phyloP scores from a whole-genome alignment of 23 tunicate genomes.

The Ascidia mentula region DNA sequence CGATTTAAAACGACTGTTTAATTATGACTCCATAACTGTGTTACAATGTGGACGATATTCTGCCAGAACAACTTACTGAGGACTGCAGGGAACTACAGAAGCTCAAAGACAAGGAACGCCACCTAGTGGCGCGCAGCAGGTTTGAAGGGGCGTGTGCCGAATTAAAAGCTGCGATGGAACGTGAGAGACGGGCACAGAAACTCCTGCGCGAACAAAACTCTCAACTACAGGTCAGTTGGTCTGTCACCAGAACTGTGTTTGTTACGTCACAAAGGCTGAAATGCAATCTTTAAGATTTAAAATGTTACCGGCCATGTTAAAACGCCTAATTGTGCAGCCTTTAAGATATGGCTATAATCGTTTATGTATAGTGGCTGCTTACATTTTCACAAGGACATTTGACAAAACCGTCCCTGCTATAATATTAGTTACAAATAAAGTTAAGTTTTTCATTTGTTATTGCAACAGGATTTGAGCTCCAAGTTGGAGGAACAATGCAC shows the following conservation, averaged over 20 bases:
- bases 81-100: conserved; percentile 34
- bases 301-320: too few relatives aligned
- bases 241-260: not conserved
- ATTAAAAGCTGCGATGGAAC: conserved; percentile 65
- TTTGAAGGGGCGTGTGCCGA: conserved; percentile 78
- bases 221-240: conserved; percentile 39
- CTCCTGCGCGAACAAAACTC: conserved; percentile 79
- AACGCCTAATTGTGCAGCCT: too few relatives aligned
- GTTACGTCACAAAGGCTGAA: too few relatives aligned
- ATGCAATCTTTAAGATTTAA: too few relatives aligned
- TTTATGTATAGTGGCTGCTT: too few relatives aligned
- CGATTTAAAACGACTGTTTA: too few relatives aligned
- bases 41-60: not conserved
- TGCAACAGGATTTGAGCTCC: conserved; percentile 65
- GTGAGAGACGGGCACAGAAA: conserved; percentile 78
- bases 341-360: too few relatives aligned
- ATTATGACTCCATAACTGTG: too few relatives aligned
- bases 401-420: too few relatives aligned
- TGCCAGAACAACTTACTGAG: conserved; percentile 42
- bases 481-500: conserved; percentile 72
- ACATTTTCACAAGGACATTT: too few relatives aligned
- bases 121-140: conserved; percentile 43
- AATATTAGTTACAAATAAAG: too few relatives aligned
- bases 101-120: conserved; percentile 53
- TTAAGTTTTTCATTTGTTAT: too few relatives aligned